Percentiles rank a stretch among this genome's conserved stretches.
Conservation (phyloP, 2,888 invertebrate species). For the Cremastobaeus sp. region DNA sequence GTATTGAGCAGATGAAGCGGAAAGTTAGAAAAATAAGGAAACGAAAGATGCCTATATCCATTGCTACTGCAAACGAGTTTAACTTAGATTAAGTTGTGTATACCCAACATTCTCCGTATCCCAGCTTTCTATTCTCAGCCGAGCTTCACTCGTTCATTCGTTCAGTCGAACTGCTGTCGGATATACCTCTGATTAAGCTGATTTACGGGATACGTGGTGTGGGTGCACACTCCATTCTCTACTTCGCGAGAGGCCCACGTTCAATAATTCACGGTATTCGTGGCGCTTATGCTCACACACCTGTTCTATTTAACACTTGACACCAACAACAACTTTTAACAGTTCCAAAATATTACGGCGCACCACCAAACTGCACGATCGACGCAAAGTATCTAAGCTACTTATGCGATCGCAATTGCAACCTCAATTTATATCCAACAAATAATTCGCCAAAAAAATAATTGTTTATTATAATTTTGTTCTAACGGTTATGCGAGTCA, state of each 20-base stretch:
- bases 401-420: conserved; percentile 8
- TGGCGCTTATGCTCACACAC: conserved; percentile 57
- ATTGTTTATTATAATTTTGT: too few relatives aligned
- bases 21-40: too few relatives aligned
- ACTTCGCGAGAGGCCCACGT: conserved; percentile 42
- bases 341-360: conserved; percentile 24
- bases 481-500: conserved; percentile 1
- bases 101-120: conserved; percentile 27
- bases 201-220: conserved; percentile 63
- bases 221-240: conserved; percentile 55
- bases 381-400: conserved; percentile 32
- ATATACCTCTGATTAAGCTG: conserved; percentile 69
- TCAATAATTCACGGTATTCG: conserved; percentile 60
- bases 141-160: conserved; percentile 59
- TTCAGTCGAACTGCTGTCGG: conserved; percentile 66
- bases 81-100: conserved; percentile 71
- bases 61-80: conserved; percentile 55
- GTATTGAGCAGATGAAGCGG: too few relatives aligned
- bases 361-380: conserved; percentile 24
- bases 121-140: conserved; percentile 49
- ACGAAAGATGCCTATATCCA: too few relatives aligned
- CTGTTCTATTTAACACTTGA: conserved; percentile 54
- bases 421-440: too few relatives aligned
- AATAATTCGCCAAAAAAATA: too few relatives aligned
- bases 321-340: conserved; percentile 49